Evolutionary conservation across 1,140 invertebrate species (phyloP).

Genomic region (Rhizoglyphus robini): DNA sequence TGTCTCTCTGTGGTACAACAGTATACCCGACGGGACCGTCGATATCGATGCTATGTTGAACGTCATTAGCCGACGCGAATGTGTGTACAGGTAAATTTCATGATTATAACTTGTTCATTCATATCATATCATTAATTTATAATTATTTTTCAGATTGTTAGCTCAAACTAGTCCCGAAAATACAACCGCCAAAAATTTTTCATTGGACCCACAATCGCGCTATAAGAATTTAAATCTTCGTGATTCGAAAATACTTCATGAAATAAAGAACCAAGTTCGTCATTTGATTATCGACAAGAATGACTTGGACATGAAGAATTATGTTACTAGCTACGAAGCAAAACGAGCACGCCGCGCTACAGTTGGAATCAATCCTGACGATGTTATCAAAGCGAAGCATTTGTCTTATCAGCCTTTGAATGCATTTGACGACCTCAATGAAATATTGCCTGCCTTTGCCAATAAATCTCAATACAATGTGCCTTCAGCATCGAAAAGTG

Average conservation of each 20-base stretch:
- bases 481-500: neutral
- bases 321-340: neutral
- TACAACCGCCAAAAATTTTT: slow-evolving; percentile 76
- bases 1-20: slow-evolving; percentile 62
- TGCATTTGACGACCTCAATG: neutral
- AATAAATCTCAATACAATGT: neutral
- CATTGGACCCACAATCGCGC: slow-evolving; percentile 67
- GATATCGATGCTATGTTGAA: slow-evolving; percentile 16
- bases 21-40: neutral
- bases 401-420: neutral
- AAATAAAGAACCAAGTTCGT: slow-evolving; percentile 30
- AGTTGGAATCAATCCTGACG: slow-evolving; percentile 20
- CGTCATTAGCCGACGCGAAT: slow-evolving; percentile 84
- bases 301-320: neutral
- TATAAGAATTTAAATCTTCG: slow-evolving; percentile 38
- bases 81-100: slow-evolving; percentile 54
- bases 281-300: slow-evolving; percentile 26
- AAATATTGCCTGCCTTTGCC: neutral
- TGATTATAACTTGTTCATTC: neutral
- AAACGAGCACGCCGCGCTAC: slow-evolving; percentile 22
- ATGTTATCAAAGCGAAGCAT: slow-evolving; percentile 1
- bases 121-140: neutral
- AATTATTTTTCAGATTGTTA: slow-evolving; percentile 36
- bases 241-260: slow-evolving; percentile 30
- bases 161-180: slow-evolving; percentile 95